Evolutionary conservation across 2,888 invertebrate genomes (phyloP).

Genomic region (Euspilapteryx auroguttella): DNA sequence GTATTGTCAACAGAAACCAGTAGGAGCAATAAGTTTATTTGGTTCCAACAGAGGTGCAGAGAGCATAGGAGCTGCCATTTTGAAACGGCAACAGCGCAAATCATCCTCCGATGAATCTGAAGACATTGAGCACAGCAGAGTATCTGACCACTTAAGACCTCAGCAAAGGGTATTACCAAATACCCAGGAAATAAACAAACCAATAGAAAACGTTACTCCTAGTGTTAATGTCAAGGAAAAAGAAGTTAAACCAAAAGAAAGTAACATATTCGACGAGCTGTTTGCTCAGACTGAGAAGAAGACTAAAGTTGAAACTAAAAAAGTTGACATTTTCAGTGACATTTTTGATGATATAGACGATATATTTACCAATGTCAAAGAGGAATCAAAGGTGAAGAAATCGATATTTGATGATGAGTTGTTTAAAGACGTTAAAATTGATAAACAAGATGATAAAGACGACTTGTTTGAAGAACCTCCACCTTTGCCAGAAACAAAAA

Average conservation of each 20-base stretch:
- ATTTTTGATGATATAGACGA: slow-evolving; percentile 50
- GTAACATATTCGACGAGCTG: slow-evolving; percentile 34
- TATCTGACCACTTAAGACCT: slow-evolving; percentile 5
- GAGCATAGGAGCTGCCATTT: slow-evolving; percentile 41
- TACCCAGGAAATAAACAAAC: slow-evolving; percentile 8
- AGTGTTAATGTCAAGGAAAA: not conserved
- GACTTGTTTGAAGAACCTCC: not conserved
- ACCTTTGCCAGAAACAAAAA: too few relatives aligned
- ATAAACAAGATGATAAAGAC: slow-evolving; percentile 10
- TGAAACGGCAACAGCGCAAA: slow-evolving; percentile 28
- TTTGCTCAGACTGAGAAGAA: slow-evolving; percentile 24
- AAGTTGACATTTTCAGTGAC: slow-evolving; percentile 35
- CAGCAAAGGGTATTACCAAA: slow-evolving; percentile 3
- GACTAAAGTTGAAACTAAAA: slow-evolving; percentile 13
- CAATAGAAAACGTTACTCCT: slow-evolving; percentile 4
- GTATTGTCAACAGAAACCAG: slow-evolving; percentile 66
- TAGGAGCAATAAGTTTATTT: slow-evolving; percentile 63
- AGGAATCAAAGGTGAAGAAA: slow-evolving; percentile 15
- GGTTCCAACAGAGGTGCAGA: slow-evolving; percentile 38
- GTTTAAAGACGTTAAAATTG: slow-evolving; percentile 21
- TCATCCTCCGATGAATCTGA: too few relatives aligned
- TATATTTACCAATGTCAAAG: slow-evolving; percentile 27
- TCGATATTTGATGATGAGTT: slow-evolving; percentile 38
- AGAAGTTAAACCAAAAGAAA: slow-evolving; percentile 12
- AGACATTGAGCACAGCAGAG: slow-evolving; percentile 27